These are phyloP conservation scores for Chanos chanos DNA, from an alignment of 2,797 vertebrate species.

Conservation along the genomic window DNA sequence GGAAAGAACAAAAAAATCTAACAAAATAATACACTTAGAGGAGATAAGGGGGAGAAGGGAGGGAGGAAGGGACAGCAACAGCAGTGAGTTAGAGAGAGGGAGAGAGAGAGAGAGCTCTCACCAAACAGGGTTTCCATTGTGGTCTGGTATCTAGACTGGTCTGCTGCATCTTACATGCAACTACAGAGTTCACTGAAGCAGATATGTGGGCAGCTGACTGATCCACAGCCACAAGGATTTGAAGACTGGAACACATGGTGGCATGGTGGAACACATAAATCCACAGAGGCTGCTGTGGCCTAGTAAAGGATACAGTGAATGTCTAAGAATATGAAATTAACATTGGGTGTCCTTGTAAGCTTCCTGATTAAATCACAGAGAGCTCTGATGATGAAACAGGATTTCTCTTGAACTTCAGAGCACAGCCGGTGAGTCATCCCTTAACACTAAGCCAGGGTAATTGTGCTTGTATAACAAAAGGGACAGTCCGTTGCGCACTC, in stretches of 20 bases:
- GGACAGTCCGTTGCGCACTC: conserved; percentile 54
- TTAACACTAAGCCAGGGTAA: conserved; percentile 69
- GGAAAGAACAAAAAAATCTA: conserved; percentile 52
- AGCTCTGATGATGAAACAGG: conserved; percentile 64
- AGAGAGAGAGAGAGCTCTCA: no score
- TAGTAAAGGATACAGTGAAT: conserved; percentile 3
- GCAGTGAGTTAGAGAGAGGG: no score
- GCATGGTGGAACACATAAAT: background rate
- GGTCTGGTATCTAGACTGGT: no score
- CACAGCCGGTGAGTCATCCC: conserved; percentile 65
- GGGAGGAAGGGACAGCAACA: no score
- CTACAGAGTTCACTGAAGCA: no score
- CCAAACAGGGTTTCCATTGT: no score
- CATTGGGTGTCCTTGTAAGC: conserved; percentile 75
- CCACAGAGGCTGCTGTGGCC: no score
- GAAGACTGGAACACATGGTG: background rate
- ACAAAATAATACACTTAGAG: no score
- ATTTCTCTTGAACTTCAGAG: conserved; percentile 64
- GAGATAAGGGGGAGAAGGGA: conserved; percentile 59
- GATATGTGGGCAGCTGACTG: no score
- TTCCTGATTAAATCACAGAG: conserved; percentile 75
- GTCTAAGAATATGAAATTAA: conserved; percentile 66
- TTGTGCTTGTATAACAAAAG: conserved; percentile 68
- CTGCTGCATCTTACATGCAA: no score
- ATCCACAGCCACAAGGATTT: conserved; percentile 50